Evolutionary conservation across 1,140 invertebrate genomes (phyloP), one percentile per base, ranked within the genome.

Genomic region (Ceratina japonica): DNA sequence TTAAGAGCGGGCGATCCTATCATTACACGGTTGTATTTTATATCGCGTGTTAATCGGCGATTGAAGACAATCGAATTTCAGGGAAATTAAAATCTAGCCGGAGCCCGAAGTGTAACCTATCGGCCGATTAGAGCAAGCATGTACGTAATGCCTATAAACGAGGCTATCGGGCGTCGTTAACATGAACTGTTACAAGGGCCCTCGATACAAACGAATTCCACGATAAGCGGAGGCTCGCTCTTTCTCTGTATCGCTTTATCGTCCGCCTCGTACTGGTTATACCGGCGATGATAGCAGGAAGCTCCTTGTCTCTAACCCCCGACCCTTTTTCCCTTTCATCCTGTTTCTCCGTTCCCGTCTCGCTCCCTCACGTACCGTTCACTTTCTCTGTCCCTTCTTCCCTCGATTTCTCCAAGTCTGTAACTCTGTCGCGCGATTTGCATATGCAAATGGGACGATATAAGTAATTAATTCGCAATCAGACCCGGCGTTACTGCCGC

Each of bases 391-490:
- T 44, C 37, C 37, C 37, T 7, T 44, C 37, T 44, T 44, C 37
- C 10, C 0, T 0, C 49, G 64, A 44, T 74, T 65, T 74, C 77
- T 77, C 75, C 79, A 69, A 86, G 79, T 86, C 85, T 82, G 75
- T 66, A 61, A 64, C 59, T 80, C 80, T 70, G 75, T 59, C 24
- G 51, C 59, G 10, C 75, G 63, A 90, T 91, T 91, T 91, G 87
- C 90, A 92, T 91, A 92, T 92, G 91, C 89, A 91, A 91, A 92
- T 91, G 22, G 52, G 27, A 71, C 79, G 89, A 91, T 92, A 91
- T 89, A 91, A 91, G 90, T 91, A 92, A 91, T 92, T 92, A 91
- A 91, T 92, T 92, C 85, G 88, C 88, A 90, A 91, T 91, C 89
- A 90, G 87, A 64, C 85, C 85, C 77, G 82, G 86, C 79, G 81